A percentile compares a stretch with the other conserved stretches of the same genome.
Evolutionary conservation across 2,888 invertebrate species (phyloP).

Genomic region (Sminthurinus aureus): DNA sequence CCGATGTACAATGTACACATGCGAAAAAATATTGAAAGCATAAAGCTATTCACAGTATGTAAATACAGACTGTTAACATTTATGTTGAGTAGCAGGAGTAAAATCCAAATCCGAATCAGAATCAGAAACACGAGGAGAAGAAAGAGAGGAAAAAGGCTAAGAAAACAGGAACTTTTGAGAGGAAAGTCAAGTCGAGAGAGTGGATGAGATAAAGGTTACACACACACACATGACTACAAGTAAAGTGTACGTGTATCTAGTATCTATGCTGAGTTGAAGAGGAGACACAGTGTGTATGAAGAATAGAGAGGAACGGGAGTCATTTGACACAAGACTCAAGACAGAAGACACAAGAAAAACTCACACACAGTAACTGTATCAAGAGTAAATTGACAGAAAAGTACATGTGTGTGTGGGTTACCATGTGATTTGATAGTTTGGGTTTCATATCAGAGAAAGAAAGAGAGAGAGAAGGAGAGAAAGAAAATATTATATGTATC

Average conservation of each 20-base stretch:
- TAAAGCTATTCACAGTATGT: neutral
- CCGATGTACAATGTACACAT: neutral
- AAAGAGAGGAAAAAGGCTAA: constrained; percentile 1
- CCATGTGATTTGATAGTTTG: constrained; percentile 21
- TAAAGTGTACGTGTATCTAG: too few species aligned
- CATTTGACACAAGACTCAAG: constrained; percentile 17
- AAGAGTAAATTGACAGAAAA: constrained; percentile 33
- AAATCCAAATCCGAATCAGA: neutral
- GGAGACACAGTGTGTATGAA: neutral
- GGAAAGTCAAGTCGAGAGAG: neutral
- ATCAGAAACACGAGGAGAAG: neutral
- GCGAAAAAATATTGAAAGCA: neutral
- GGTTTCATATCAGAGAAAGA: neutral
- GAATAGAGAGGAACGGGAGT: neutral
- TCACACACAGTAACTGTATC: constrained; percentile 9
- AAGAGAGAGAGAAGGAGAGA: too few species aligned
- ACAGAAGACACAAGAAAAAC: constrained; percentile 13
- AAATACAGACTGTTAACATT: neutral
- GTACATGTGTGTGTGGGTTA: constrained; percentile 8
- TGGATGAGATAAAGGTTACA: neutral
- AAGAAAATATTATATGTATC: neutral
- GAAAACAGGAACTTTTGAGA: constrained; percentile 10
- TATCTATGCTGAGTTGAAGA: too few species aligned
- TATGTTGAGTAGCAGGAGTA: too few species aligned
- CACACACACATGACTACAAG: neutral